Base-by-base conservation (phyloP, 35 echinoderm and acorn worm genomes). In the Ophioderma brevispina region DNA sequence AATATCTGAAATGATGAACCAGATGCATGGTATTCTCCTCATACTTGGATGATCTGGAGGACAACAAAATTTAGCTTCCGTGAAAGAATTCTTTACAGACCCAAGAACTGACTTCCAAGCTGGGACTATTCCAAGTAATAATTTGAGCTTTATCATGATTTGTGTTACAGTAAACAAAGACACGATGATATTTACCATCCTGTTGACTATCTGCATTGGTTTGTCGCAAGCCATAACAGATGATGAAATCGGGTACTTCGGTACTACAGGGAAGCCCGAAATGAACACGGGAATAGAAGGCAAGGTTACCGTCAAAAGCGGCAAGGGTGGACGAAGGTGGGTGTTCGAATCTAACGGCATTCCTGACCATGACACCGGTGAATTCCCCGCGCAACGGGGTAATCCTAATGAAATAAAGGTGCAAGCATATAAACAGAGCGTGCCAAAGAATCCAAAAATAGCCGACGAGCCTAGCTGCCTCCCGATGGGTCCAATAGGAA, bases 301-400 rank as follows among this genome's bases (percentile, higher is more conserved):
- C 8, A 76, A 32, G 55, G 89, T 95, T 8, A 83, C 89, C 1
- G 84, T 95, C 0, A 55, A 55, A 1, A 36, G 31, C 13, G 39
- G 19, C 25, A 79, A 85, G 25, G 46, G 75, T 28, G 82, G 38
- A 36, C 23, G 86, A 6, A 70, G 55, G 17, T 91, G 89, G 82
- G 33, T 52, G 32, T 83, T 90, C 35, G 75, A 63, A 23, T 92
- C 83, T 76, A 96, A 96, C 78, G 91, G 87, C 59, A 64, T 96
- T 37, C 91, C 95, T 0, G 95, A 97, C 36, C 95, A 97, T 64
- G 78, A 85, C 13, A 94, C 95, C 17, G 82, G 75, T 1, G 35
- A 35, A 33, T 94, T 79, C 36, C 93, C 89, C 10, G 89, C 89
- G 14, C 39, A 19, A 8, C 35, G 19, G 0, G 63, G 19, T 40